Percentiles rank a stretch among this genome's conserved stretches.
Conservation (phyloP, 2,113 vertebrate genomes). For the Gallinago media region DNA sequence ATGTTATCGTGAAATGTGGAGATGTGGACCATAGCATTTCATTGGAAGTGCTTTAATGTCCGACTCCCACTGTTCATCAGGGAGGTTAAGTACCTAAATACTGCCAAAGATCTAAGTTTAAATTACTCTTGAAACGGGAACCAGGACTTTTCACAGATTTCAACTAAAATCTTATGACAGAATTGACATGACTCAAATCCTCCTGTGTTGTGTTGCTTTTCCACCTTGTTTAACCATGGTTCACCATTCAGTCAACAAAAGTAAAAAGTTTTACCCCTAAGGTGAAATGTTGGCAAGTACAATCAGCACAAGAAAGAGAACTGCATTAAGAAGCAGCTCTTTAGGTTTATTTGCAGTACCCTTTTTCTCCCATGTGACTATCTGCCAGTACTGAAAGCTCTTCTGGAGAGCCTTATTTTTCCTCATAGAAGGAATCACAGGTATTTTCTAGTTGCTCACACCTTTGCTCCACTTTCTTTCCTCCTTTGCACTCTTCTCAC, state of each 20-base stretch:
- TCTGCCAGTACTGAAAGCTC: neutral
- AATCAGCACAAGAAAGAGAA: neutral
- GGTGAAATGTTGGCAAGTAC: neutral
- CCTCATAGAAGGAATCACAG: neutral
- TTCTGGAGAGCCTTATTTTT: neutral
- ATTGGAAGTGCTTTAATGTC: neutral
- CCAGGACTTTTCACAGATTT: neutral
- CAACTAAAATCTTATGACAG: neutral
- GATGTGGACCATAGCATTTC: neutral
- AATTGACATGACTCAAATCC: neutral
- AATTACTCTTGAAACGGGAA: neutral
- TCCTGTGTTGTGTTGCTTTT: neutral
- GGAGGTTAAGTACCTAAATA: neutral
- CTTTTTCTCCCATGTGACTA: neutral
- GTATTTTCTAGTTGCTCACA: neutral
- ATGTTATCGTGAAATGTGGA: neutral
- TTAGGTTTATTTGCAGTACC: neutral
- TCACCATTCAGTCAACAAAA: neutral
- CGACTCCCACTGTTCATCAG: neutral
- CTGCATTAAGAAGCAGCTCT: neutral
- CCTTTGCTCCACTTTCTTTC: neutral
- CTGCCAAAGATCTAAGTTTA: neutral
- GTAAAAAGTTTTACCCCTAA: neutral
- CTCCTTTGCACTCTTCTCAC: neutral
- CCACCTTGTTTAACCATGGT: neutral